phyloP scores from a whole-genome alignment of 2,797 vertebrate species.

The Decapterus maruadsi region DNA sequence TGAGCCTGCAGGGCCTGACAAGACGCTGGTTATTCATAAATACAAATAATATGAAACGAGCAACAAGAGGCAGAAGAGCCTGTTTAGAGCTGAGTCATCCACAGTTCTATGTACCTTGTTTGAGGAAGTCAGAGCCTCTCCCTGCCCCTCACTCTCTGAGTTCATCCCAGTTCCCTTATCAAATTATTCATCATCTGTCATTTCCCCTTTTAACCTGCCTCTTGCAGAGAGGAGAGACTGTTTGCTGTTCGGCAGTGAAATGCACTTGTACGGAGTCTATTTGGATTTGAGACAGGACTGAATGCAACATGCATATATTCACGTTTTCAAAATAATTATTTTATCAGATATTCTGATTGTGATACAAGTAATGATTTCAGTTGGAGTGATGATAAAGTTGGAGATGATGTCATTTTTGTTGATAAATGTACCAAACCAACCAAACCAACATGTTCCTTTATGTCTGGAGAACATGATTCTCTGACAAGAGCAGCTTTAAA shows the following conservation, averaged over 20 bases:
- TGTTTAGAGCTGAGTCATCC: not conserved
- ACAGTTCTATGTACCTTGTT: not conserved
- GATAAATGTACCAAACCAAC: too few species aligned
- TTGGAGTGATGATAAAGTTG: too few species aligned
- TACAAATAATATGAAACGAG: conserved; percentile 17
- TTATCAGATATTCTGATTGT: too few species aligned
- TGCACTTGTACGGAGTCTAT: not conserved
- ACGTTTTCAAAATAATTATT: not conserved
- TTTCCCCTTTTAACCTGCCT: not conserved
- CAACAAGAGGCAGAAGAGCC: conserved; percentile 3
- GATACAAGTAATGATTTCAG: too few species aligned
- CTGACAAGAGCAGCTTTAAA: too few species aligned
- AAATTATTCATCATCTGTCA: too few species aligned
- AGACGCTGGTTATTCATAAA: conserved; percentile 21
- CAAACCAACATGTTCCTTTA: too few species aligned
- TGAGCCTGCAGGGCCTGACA: conserved; percentile 8
- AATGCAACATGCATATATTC: not conserved
- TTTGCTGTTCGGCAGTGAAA: not conserved
- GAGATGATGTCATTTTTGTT: too few species aligned
- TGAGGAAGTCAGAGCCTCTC: not conserved
- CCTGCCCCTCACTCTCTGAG: not conserved
- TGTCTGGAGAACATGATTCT: too few species aligned
- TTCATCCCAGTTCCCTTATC: not conserved
- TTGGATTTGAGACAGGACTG: not conserved
- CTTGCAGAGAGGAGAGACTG: not conserved